These are phyloP conservation scores for Malthinus seriepunctatus DNA, from an alignment of 2,888 invertebrate genomes.

Conservation along the genomic window DNA sequence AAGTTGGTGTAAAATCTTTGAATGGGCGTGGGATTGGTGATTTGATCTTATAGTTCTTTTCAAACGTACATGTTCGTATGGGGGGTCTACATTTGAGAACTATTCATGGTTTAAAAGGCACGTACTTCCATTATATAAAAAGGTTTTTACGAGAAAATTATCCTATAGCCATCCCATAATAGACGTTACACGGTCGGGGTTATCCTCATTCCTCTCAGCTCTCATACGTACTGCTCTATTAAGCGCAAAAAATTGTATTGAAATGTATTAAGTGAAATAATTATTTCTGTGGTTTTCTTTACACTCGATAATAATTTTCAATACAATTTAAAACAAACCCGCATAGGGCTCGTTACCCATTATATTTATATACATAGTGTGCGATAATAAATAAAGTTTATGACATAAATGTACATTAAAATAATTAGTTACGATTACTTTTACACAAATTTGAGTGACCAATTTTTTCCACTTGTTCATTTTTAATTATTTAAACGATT, in stretches of 20 bases:
- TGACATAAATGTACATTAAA: conserved; percentile 29
- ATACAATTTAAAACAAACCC: conserved; percentile 24
- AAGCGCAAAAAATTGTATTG: conserved; percentile 18
- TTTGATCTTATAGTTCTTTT: conserved; percentile 29
- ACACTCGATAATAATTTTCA: background rate
- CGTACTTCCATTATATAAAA: conserved; percentile 24
- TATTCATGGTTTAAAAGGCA: conserved; percentile 29
- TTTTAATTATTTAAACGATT: background rate
- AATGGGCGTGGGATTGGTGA: conserved; percentile 33
- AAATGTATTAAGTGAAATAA: conserved; percentile 21
- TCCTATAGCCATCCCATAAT: conserved; percentile 4
- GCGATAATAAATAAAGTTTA: conserved; percentile 29
- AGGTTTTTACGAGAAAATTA: conserved; percentile 19
- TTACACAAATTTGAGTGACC: conserved; percentile 27
- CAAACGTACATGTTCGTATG: conserved; percentile 23
- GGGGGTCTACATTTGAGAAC: conserved; percentile 26
- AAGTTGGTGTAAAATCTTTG: conserved; percentile 30
- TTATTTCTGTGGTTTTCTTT: conserved; percentile 27
- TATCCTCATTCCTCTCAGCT: too few species aligned
- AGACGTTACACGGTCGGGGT: conserved; percentile 10
- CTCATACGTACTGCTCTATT: background rate
- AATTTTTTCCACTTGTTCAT: conserved; percentile 8
- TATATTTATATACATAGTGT: conserved; percentile 15
- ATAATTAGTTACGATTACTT: conserved; percentile 27
- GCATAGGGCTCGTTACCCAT: conserved; percentile 13